Conservation (phyloP, 2,888 invertebrate species). For the Sphinx pinastri region DNA sequence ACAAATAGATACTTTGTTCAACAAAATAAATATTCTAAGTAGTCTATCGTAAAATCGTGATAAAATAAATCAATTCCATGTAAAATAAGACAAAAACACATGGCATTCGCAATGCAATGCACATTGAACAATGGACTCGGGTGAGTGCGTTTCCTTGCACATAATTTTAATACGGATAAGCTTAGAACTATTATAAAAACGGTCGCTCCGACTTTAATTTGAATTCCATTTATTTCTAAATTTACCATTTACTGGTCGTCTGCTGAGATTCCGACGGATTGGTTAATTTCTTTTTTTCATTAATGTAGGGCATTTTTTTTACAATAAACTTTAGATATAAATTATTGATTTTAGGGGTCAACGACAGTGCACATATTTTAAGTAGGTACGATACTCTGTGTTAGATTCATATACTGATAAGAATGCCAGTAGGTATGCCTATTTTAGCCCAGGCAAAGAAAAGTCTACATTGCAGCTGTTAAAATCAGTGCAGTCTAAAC, state of each 20-base stretch:
- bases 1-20: no score
- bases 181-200: constrained; percentile 16
- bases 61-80: constrained; percentile 17
- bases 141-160: constrained; percentile 38
- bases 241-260: not conserved
- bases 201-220: not conserved
- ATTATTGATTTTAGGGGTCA: no score
- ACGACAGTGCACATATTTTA: no score
- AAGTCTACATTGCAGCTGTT: no score
- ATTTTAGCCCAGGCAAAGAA: no score
- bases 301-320: no score
- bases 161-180: constrained; percentile 34
- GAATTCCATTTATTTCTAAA: not conserved
- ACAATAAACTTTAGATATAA: no score
- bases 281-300: no score
- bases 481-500: no score
- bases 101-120: constrained; percentile 32
- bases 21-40: not conserved
- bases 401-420: no score
- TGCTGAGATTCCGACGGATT: not conserved
- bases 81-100: not conserved
- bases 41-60: constrained; percentile 8
- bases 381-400: no score
- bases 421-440: no score
- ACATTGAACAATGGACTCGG: constrained; percentile 38